Base-by-base conservation (phyloP, 2,888 invertebrate genomes). In the Halictus quadricinctus region DNA sequence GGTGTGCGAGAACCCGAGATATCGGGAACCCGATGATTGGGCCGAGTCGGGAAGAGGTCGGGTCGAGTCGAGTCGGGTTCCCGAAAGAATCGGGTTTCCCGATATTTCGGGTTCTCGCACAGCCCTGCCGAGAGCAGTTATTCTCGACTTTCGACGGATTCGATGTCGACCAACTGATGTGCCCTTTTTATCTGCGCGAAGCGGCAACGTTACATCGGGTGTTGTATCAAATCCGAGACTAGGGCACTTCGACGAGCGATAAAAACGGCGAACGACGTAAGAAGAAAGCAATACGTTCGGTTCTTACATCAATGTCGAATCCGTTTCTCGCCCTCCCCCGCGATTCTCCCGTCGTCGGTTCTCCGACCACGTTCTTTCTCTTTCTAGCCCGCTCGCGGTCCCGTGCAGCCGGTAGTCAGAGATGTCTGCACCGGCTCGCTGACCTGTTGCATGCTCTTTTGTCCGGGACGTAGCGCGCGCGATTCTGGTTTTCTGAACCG, bases 361-460 rank as follows among this genome's bases (percentile, higher is more conserved):
- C 58, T 50, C 50, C 18, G 18, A 60, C 58, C 58, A n/a, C 64
- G 41, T n/a, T 54, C 69, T 43, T 54, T 77, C 78, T 72, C 70
- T 13, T 15, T 29, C 64, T 7, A 13, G 0, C 64, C 29, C 29
- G 15, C 7, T 7, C 64, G 64, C 64, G 13, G 29, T 25, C 76
- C 66, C 60, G 78, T 72, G 73, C 78, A 79, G 78, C 74, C 79
- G 66, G 76, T 46, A 84, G 83, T 80, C 79, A 79, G 87, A 88
- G 88, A 87, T 91, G 90, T 89, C 88, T 84, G 84, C 82, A 86
- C 87, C 87, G 84, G 83, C 87, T 78, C 87, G 88, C 92, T 93
- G 93, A 93, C 93, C 93, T 93, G 93, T 93, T 93, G 93, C 93
- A 88, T 92, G 90, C 91, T 91, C 93, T 93, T 93, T 93, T 93